These are phyloP conservation scores for Lepidostoma basale DNA, from an alignment of 1,140 invertebrate species.

Conservation along the genomic window DNA sequence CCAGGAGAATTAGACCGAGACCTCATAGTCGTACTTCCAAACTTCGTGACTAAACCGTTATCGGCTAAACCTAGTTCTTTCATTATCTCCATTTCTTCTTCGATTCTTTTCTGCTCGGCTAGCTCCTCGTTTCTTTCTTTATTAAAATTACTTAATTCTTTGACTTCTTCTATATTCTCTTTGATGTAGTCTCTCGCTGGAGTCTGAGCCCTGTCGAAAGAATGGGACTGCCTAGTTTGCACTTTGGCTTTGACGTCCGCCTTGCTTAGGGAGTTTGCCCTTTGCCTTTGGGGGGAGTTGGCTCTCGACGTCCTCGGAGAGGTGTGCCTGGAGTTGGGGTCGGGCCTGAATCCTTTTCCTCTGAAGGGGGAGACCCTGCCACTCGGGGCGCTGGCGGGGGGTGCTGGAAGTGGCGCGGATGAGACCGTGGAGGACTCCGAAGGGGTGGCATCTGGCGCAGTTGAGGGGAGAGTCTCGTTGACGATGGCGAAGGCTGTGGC, in stretches of 20 bases:
- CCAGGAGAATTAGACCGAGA: slow-evolving; percentile 58
- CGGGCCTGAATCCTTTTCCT: slow-evolving; percentile 58
- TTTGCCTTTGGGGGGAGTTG: slow-evolving; percentile 57
- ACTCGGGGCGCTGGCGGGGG: slow-evolving; percentile 33
- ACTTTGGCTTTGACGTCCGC: slow-evolving; percentile 47
- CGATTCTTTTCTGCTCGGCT: slow-evolving; percentile 54
- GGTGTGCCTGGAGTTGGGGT: slow-evolving; percentile 53
- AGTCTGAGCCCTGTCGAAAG: slow-evolving; percentile 55
- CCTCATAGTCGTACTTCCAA: slow-evolving; percentile 52
- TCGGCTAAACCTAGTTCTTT: slow-evolving; percentile 58
- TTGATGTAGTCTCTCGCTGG: slow-evolving; percentile 56
- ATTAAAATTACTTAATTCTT: slow-evolving; percentile 58
- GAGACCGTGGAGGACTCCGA: slow-evolving; percentile 49
- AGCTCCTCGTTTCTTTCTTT: slow-evolving; percentile 59
- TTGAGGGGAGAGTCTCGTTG: slow-evolving; percentile 52
- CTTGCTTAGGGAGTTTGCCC: slow-evolving; percentile 51
- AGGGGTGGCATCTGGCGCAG: no score
- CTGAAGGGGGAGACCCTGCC: slow-evolving; percentile 58
- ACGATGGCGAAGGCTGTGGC: slow-evolving; percentile 59
- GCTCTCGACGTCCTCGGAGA: slow-evolving; percentile 38
- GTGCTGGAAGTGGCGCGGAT: slow-evolving; percentile 49
- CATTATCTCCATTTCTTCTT: slow-evolving; percentile 57
- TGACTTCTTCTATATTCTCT: slow-evolving; percentile 60
- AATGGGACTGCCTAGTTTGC: slow-evolving; percentile 52
- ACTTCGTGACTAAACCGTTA: slow-evolving; percentile 48